Evolutionary conservation across 2,888 invertebrate genomes (phyloP), one percentile per base, ranked within the genome.

Genomic region (Ichneumoninae sp.): DNA sequence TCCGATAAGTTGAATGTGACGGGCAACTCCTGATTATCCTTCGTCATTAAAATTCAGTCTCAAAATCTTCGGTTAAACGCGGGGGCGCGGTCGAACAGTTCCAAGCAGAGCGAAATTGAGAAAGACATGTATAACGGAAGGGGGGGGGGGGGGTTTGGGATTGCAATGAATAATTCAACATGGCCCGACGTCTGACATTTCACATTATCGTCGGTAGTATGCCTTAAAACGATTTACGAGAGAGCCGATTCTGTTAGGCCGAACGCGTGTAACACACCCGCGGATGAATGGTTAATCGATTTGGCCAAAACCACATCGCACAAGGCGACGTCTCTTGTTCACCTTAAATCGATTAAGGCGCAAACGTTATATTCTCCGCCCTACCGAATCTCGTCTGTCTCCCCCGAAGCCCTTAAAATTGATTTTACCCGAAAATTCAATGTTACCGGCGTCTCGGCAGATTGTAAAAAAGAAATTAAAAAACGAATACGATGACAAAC

Each of bases 221-320:
- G 26, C 75, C 75, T 81, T 47, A 81, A 85, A 82, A 82, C 82
- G 79, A 85, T 85, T 85, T 71, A 73, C 70, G 75, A 75, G 60
- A 60, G 54, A 19, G 36, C 52, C 36, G 63, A 50, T 63, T 57
- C 57, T 57, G 77, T 71, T 73, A 79, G 85, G 71, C 85, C 50
- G 65, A 79, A 80, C 44, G 75, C 79, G 78, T 79, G 79, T 82
- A 79, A 85, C 79, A 60, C 60, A 60, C 26, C 40, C 60, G 79
- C 66, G 76, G 82, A 82, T 79, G 85, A 85, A 85, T 85, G 82
- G 79, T 82, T 85, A 85, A 82, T 85, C 85, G 85, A 85, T 85
- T 79, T 26, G 13, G 13, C 60, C 60, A 60, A 60, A 60, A 60
- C 26, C 30, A 30, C 60, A 60, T 60, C 26, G 26, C 26, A 13